Base-by-base conservation (phyloP, 1,140 invertebrate species). In the Drosophila micromelanica region DNA sequence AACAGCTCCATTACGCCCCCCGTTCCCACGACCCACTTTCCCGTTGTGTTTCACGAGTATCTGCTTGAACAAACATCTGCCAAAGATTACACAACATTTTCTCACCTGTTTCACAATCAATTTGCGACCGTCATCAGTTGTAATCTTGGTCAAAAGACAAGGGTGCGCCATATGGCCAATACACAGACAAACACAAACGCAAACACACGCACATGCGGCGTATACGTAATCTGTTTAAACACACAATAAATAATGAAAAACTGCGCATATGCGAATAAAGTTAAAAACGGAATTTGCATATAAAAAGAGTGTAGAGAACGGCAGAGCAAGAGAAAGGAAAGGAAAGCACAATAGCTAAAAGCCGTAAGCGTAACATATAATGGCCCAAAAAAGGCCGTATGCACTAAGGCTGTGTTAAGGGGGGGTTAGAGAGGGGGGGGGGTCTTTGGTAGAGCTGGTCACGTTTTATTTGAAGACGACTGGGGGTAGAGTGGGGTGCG, bases 151-250 rank as follows among this genome's bases (percentile, higher is more conserved):
- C 69, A 49, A 56, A 64, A 37, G 54, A 49, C 37, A 38, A 64
- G 38, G 68, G 51, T 56, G 60, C 32, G 52, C 68, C 61, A 42
- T 48, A 54, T 61, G 65, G 65, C 30, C 32, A 56, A 27, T 32
- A 65, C 52, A 40, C 27, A 9, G 20, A 48, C 20, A 30, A 9
- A 30, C 6, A 30, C 48, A 37, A n/a, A 30, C 15, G 40, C 38
- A 2, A 45, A 35, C 8, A 46, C 20, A 67, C 17, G 46, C 62
- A 75, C 59, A 76, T 52, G 56, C 48, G 42, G 59, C 80, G 73
- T 76, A 76, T 77, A 72, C 81, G 82, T 87, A 87, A 86, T 86
- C 82, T 87, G 78, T 81, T 86, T 87, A 86, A 86, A 86, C 86
- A 73, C 81, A 87, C 78, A 87, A 86, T 86, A 86, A 86, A 86